Conservation (phyloP, 2,888 invertebrate genomes). For the Lypha dubia region DNA sequence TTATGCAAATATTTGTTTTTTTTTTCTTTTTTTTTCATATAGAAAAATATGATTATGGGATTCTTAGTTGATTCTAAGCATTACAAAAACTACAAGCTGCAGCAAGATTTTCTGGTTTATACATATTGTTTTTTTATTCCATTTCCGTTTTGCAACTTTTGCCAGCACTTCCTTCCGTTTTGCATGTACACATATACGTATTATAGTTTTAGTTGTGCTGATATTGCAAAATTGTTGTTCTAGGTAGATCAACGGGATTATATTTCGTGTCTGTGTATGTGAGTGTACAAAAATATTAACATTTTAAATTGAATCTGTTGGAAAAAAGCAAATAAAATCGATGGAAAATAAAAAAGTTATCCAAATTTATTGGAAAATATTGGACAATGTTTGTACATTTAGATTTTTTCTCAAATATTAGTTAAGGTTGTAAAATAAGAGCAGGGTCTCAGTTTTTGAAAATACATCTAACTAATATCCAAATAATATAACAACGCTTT, state of each 20-base stretch:
- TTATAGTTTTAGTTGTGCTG: conserved; percentile 5
- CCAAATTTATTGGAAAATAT: neutral
- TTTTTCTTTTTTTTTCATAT: too few species aligned
- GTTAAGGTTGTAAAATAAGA: neutral
- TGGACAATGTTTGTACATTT: too few species aligned
- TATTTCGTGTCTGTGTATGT: neutral
- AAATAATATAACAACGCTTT: too few species aligned
- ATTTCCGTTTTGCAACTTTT: conserved; percentile 64
- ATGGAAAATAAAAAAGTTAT: neutral
- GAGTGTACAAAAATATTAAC: neutral
- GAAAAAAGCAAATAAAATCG: neutral
- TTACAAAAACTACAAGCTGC: neutral
- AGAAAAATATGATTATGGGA: neutral
- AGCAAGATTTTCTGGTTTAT: neutral
- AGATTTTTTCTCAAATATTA: too few species aligned
- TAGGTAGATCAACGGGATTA: neutral
- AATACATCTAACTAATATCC: too few species aligned
- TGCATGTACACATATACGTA: conserved; percentile 33
- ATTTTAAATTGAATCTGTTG: conserved; percentile 21
- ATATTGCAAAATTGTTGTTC: conserved; percentile 5
- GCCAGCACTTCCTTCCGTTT: conserved; percentile 67
- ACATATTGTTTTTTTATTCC: conserved; percentile 36
- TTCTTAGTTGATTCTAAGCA: conserved; percentile 8
- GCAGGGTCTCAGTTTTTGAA: too few species aligned
- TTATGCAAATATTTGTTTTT: neutral